phyloP scores from a whole-genome alignment of 2,797 vertebrate species.

The Poeciliopsis turneri region DNA sequence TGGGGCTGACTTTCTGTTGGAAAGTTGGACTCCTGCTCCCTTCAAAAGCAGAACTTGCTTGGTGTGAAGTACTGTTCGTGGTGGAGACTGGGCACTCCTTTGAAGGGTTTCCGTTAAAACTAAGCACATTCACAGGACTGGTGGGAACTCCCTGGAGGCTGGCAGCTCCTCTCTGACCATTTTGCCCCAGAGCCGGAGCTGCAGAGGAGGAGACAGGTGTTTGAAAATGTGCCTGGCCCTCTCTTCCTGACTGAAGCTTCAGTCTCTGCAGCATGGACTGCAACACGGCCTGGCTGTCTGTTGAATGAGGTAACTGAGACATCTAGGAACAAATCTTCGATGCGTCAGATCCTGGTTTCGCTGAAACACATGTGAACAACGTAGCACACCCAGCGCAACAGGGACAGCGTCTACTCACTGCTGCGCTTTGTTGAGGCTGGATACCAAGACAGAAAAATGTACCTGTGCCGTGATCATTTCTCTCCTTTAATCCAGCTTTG shows the following conservation, averaged over 20 bases:
- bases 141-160: slow-evolving; percentile 30
- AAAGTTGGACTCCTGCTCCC: slow-evolving; percentile 27
- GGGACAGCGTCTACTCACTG: slow-evolving; percentile 8
- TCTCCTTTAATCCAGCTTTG: slow-evolving; percentile 17
- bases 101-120: slow-evolving; percentile 17
- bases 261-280: slow-evolving; percentile 85
- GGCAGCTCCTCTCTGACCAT: slow-evolving; percentile 9
- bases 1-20: slow-evolving; percentile 42
- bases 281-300: slow-evolving; percentile 75
- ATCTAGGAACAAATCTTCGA: slow-evolving; percentile 61
- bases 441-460: slow-evolving; percentile 7
- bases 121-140: slow-evolving; percentile 34
- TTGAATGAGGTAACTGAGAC: slow-evolving; percentile 68
- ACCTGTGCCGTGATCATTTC: slow-evolving; percentile 22
- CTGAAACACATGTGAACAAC: slow-evolving; percentile 11
- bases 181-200: slow-evolving; percentile 13
- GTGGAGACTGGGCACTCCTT: slow-evolving; percentile 24
- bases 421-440: neutral
- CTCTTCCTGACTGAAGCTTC: slow-evolving; percentile 70
- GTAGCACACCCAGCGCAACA: slow-evolving; percentile 1
- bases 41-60: slow-evolving; percentile 10
- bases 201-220: slow-evolving; percentile 1
- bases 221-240: slow-evolving; percentile 23
- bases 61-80: slow-evolving; percentile 4
- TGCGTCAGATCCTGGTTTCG: slow-evolving; percentile 33